Evolutionary conservation across 2,113 vertebrate genomes (phyloP).

Genomic region (Micromys minutus): DNA sequence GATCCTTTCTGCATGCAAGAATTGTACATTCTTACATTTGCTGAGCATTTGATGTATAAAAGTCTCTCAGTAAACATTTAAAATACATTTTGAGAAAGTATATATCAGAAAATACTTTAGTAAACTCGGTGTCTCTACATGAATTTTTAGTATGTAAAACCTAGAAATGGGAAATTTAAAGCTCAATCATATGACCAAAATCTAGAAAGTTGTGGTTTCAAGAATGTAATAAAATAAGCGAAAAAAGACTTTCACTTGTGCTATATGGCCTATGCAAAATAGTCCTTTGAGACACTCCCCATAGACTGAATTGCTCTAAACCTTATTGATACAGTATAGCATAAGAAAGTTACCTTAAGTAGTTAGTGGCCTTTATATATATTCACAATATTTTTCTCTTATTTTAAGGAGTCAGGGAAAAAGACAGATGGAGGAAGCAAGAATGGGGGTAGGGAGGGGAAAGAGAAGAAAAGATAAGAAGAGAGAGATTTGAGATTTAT

Average conservation of each 20-base stretch:
- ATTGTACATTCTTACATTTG: not conserved
- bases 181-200: not conserved
- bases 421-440: not conserved
- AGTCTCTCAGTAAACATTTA: not conserved
- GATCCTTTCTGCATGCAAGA: not conserved
- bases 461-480: not conserved
- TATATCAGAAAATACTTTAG: not conserved
- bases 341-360: not conserved
- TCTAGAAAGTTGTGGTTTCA: not conserved
- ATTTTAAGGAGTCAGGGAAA: not conserved
- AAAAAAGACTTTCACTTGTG: not conserved
- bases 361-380: not conserved
- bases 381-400: not conserved
- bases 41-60: not conserved
- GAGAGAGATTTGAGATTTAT: not conserved
- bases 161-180: not conserved
- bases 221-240: not conserved
- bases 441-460: too few species aligned
- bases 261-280: not conserved
- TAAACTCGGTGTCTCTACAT: not conserved
- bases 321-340: not conserved
- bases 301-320: not conserved
- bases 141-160: not conserved
- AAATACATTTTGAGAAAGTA: not conserved
- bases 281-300: not conserved